phyloP scores from a whole-genome alignment of 2,797 vertebrate species.

The Emydoidea blandingii region DNA sequence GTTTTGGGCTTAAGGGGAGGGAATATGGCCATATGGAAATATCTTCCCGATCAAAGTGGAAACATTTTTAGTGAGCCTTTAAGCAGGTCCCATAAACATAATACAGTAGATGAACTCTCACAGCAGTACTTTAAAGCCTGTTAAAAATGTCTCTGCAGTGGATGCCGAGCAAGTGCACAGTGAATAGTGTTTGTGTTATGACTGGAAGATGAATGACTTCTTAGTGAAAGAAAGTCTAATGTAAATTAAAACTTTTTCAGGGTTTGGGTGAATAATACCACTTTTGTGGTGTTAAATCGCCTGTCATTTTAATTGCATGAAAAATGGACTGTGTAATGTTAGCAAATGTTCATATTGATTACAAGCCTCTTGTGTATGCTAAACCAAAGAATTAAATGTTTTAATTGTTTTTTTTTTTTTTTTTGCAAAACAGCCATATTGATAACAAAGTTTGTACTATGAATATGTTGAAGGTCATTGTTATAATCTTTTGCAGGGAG shows the following conservation, averaged over 20 bases:
- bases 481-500: constrained; percentile 19
- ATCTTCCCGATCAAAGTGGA: constrained; percentile 33
- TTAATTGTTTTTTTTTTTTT: not conserved
- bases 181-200: constrained; percentile 40
- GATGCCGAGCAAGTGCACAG: constrained; percentile 27
- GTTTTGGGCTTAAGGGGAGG: not conserved
- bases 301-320: constrained; percentile 70
- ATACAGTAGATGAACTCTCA: constrained; percentile 28
- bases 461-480: constrained; percentile 47
- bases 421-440: not conserved
- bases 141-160: constrained; percentile 50
- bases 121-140: constrained; percentile 22
- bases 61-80: constrained; percentile 40
- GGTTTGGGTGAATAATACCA: constrained; percentile 28
- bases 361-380: constrained; percentile 22
- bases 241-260: constrained; percentile 72
- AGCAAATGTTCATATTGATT: constrained; percentile 54
- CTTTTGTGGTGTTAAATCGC: constrained; percentile 61
- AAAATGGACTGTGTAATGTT: constrained; percentile 24
- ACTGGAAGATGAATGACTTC: constrained; percentile 45
- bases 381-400: constrained; percentile 34
- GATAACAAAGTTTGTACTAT: constrained; percentile 33
- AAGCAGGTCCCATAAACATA: constrained; percentile 19
- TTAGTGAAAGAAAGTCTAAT: constrained; percentile 61
- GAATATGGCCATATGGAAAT: constrained; percentile 32